A percentile compares a stretch with the other conserved stretches of the same genome.
Conservation (phyloP, 2,888 invertebrate species). For the Drosophila leonis region DNA sequence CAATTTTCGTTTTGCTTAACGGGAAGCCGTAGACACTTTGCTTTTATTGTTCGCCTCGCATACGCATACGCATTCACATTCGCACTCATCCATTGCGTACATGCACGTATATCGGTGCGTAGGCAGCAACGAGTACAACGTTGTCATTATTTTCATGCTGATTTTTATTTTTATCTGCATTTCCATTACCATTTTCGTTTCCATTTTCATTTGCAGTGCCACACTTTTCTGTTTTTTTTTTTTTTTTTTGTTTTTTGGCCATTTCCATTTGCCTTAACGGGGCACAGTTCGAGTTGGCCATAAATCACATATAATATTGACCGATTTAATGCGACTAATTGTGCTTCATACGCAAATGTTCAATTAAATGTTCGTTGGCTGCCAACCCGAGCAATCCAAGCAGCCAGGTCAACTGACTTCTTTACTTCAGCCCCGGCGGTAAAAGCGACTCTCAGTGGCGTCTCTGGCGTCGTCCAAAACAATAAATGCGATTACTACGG, state of each 20-base stretch:
- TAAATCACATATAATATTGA: slow-evolving; percentile 73
- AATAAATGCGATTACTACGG: slow-evolving; percentile 67
- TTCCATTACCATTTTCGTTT: slow-evolving; percentile 78
- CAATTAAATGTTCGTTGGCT: slow-evolving; percentile 52
- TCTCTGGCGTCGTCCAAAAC: slow-evolving; percentile 46
- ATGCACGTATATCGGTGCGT: slow-evolving; percentile 16
- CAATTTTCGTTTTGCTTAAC: slow-evolving; percentile 82
- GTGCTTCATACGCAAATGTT: slow-evolving; percentile 77
- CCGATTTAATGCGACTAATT: slow-evolving; percentile 76
- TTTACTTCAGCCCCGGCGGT: not conserved
- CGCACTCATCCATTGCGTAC: slow-evolving; percentile 21
- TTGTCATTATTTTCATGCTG: slow-evolving; percentile 81
- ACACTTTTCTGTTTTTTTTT: not conserved
- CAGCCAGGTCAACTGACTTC: slow-evolving; percentile 16
- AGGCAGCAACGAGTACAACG: slow-evolving; percentile 26
- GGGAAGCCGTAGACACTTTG: slow-evolving; percentile 78
- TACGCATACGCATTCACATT: slow-evolving; percentile 38
- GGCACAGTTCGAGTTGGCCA: slow-evolving; percentile 34
- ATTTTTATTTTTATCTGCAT: slow-evolving; percentile 81
- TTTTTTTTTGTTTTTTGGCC: slow-evolving; percentile 10
- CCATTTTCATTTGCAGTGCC: slow-evolving; percentile 42
- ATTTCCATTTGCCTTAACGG: slow-evolving; percentile 48
- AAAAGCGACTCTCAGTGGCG: not conserved
- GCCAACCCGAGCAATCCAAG: not conserved
- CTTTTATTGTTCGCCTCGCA: slow-evolving; percentile 74